phyloP scores from a whole-genome alignment of 2,113 vertebrate species.

The Phalacrocorax pelagicus region DNA sequence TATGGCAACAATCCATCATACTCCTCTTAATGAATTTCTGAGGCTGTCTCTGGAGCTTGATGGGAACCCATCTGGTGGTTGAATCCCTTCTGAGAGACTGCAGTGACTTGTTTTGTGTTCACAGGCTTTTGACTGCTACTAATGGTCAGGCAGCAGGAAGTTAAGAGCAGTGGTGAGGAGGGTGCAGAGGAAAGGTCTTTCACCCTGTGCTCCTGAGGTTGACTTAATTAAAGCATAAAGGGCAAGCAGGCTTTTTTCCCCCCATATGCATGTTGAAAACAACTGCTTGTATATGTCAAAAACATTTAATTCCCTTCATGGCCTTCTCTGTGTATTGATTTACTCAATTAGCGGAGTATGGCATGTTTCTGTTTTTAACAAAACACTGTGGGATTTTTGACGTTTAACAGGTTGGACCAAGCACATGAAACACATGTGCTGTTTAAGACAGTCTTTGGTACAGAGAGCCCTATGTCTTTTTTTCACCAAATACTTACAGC shows the following conservation, averaged over 20 bases:
- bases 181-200: constrained; percentile 24
- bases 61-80: not conserved
- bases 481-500: not conserved
- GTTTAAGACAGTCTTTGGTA: not conserved
- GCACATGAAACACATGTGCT: not conserved
- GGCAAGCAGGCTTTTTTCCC: not conserved
- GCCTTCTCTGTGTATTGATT: constrained; percentile 52
- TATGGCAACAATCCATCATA: not conserved
- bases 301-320: not conserved
- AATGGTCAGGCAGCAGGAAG: constrained; percentile 29
- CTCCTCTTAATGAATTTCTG: not conserved
- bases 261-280: not conserved
- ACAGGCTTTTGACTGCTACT: not conserved
- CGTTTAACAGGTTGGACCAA: constrained; percentile 5
- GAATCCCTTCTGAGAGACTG: not conserved
- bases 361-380: constrained; percentile 17
- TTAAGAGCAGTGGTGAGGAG: not conserved
- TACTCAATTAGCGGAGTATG: constrained; percentile 24
- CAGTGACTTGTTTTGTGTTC: not conserved
- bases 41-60: not conserved
- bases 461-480: not conserved
- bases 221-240: constrained; percentile 41
- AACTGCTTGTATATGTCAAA: not conserved
- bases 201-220: not conserved
- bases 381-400: not conserved